phyloP scores from a whole-genome alignment of 2,888 invertebrate species.

The Apomyelois bistriatella region DNA sequence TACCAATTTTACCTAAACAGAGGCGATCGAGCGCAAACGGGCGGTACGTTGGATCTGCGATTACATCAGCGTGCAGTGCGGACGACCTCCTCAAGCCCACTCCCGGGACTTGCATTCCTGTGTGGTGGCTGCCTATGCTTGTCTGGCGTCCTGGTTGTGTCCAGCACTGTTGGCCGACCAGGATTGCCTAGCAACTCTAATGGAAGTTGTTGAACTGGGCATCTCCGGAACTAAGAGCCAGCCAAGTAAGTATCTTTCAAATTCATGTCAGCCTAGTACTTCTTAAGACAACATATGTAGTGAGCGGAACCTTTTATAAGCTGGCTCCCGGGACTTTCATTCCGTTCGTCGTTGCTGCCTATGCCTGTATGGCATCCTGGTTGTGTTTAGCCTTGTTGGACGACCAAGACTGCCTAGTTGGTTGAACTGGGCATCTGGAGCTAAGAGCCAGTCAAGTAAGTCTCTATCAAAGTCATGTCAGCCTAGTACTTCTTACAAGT shows the following conservation, averaged over 20 bases:
- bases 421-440: constrained; percentile 98
- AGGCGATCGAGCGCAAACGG: constrained; percentile 92
- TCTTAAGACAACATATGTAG: background rate
- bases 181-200: constrained; percentile 94
- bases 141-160: constrained; percentile 95
- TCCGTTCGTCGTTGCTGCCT: constrained; percentile 96
- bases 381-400: constrained; percentile 93
- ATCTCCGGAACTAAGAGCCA: constrained; percentile 96
- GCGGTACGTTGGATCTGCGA: constrained; percentile 99
- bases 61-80: constrained; percentile 97
- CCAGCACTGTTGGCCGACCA: constrained; percentile 95
- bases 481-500: background rate
- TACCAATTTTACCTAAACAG: constrained; percentile 61
- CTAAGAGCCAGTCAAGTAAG: constrained; percentile 85
- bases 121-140: constrained; percentile 94
- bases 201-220: constrained; percentile 98
- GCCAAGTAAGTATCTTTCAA: constrained; percentile 45
- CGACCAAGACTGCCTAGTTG: constrained; percentile 95
- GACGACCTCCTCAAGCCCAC: constrained; percentile 95
- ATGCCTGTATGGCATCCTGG: constrained; percentile 95
- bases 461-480: background rate
- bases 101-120: constrained; percentile 97
- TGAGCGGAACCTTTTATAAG: too few species aligned
- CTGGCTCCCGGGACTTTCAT: constrained; percentile 95
- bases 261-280: background rate